These are phyloP conservation scores for Ophioderma brevispina DNA, from an alignment of 35 echinoderm and acorn worm species.

Conservation along the genomic window DNA sequence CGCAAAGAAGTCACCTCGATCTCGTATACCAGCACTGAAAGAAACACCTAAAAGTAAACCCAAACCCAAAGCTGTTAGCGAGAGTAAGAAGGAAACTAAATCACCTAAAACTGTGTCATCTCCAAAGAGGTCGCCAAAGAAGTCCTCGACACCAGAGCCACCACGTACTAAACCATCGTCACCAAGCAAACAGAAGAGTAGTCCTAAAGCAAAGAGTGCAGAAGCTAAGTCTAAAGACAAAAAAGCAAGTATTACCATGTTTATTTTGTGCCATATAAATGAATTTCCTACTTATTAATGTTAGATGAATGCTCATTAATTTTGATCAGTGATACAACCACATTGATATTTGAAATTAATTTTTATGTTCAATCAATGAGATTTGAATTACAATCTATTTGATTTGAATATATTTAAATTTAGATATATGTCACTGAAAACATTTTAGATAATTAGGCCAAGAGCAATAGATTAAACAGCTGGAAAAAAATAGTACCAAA, in stretches of 20 bases:
- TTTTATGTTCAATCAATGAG: too few species aligned
- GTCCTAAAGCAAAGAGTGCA: background rate
- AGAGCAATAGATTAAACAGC: too few species aligned
- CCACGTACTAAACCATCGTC: background rate
- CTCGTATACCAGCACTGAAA: background rate
- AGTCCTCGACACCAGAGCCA: background rate
- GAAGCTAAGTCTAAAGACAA: background rate
- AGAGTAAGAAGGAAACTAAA: background rate
- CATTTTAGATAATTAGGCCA: too few species aligned
- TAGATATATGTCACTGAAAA: too few species aligned
- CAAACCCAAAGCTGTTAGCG: background rate
- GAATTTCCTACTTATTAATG: too few species aligned
- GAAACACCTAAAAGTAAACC: background rate
- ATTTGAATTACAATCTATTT: too few species aligned
- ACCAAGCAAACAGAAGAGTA: background rate
- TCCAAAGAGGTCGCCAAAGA: background rate
- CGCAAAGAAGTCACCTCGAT: background rate
- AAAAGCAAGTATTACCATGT: constrained; percentile 7
- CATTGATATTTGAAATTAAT: too few species aligned
- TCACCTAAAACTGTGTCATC: background rate
- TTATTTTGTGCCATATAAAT: too few species aligned
- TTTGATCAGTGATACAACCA: too few species aligned
- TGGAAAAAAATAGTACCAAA: too few species aligned
- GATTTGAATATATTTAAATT: too few species aligned
- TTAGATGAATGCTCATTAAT: too few species aligned